Percentiles rank a stretch among this genome's conserved stretches.
Evolutionary conservation across 1,140 invertebrate genomes (phyloP).

Genomic region (Drosophila rufa): DNA sequence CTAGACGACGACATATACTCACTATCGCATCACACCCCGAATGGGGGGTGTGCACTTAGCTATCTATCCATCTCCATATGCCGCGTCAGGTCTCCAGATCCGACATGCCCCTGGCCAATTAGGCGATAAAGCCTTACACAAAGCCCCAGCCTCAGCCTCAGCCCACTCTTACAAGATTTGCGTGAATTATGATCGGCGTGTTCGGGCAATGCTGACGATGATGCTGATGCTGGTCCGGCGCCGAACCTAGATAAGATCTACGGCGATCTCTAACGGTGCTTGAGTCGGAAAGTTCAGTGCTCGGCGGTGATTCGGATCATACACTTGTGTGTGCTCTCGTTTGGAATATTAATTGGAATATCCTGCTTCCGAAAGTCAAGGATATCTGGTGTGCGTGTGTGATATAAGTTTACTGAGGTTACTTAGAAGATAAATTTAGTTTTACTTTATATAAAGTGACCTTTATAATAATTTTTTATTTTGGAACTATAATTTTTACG

Average conservation of each 20-base stretch:
- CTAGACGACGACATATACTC: constrained; percentile 19
- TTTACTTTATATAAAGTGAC: neutral
- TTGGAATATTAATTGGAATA: constrained; percentile 12
- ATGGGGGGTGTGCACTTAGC: constrained; percentile 44
- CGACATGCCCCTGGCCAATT: constrained; percentile 42
- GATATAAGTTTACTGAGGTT: neutral
- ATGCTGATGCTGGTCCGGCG: constrained; percentile 24
- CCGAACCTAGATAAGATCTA: constrained; percentile 41
- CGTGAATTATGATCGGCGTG: constrained; percentile 56
- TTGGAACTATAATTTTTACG: neutral
- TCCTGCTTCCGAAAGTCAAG: constrained; percentile 31
- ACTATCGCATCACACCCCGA: constrained; percentile 14
- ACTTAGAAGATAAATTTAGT: no score
- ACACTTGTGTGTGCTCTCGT: constrained; percentile 37
- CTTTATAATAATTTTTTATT: neutral
- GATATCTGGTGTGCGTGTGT: constrained; percentile 30
- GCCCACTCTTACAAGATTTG: constrained; percentile 59
- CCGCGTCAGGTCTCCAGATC: constrained; percentile 1
- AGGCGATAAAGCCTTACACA: constrained; percentile 47
- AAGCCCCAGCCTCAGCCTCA: constrained; percentile 10
- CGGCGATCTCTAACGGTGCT: constrained; percentile 33
- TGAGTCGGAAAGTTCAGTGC: constrained; percentile 44
- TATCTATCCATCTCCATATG: constrained; percentile 10
- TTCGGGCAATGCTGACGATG: constrained; percentile 9
- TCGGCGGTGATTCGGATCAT: constrained; percentile 21